Evolutionary conservation across 2,888 invertebrate genomes (phyloP), one percentile per base, ranked within the genome.

Genomic region (Schizotus pectinicornis): DNA sequence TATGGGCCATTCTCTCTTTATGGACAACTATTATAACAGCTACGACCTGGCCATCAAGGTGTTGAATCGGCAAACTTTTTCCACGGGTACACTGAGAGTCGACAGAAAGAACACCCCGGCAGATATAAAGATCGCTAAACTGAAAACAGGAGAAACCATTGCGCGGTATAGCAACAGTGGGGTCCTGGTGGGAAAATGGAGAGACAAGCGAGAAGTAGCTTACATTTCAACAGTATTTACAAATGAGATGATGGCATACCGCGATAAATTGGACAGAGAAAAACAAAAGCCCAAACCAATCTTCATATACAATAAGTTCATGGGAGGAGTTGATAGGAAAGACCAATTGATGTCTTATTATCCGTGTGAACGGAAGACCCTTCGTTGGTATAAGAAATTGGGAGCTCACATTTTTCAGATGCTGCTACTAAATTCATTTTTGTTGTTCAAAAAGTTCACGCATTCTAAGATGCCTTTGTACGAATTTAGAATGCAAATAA

Each of bases 21-120:
- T 68, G 56, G 69, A 71, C 39, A 70, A 68, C 47, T 71, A 59
- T 57, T 71, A 67, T 36, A 70, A 67, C 54, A 63, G 62, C 55
- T 52, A 59, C 9, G 55, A 58, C 37, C 50, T 69, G 14, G 62
- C 65, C 3, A 22, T 38, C 6, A 47, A 56, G 51, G 50, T 67
- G 22, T 42, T 59, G 12, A 34, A 34, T 11, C 30, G 46, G 6
- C 8, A 37, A 37, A 37, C 37, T 5, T n/a, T 9, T 37, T 7
- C 7, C 6, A 37, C 37, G 30, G 51, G 59, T 45, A 62, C 63
- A 7, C 50, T 59, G 41, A 43, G 59, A 46, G 49, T 42, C 56
- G 59, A 62, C 47, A 47, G 61, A 59, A 62, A 62, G 30, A 56
- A 46, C 35, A 63, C 59, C 36, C 59, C 56, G 12, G 56, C n/a